phyloP scores from a whole-genome alignment of 1,140 invertebrate genomes.

The Brachionus rotundiformis region DNA sequence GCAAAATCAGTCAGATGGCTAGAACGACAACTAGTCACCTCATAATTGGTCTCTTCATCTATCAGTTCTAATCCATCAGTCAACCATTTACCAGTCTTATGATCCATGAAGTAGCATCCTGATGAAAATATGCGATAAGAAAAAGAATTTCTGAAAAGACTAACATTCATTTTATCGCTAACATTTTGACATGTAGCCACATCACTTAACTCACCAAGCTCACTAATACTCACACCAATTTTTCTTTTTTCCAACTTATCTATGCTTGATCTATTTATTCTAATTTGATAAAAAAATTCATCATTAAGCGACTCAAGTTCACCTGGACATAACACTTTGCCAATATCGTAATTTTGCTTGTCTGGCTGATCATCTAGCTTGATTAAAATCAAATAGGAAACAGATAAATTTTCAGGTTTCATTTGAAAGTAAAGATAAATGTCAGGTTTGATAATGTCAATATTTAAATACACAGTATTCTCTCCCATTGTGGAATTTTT shows the following conservation, averaged over 20 bases:
- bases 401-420: not conserved
- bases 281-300: not conserved
- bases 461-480: not conserved
- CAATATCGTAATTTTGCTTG: not conserved
- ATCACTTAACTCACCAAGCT: not conserved
- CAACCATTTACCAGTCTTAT: not conserved
- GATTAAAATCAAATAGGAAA: constrained; percentile 1
- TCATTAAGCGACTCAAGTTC: not conserved
- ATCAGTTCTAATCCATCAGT: constrained; percentile 17
- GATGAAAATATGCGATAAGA: not conserved
- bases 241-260: not conserved
- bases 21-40: constrained; percentile 57
- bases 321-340: not conserved
- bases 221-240: not conserved
- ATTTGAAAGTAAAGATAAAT: not conserved
- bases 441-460: not conserved
- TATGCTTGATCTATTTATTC: not conserved
- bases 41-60: constrained; percentile 53
- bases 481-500: not conserved
- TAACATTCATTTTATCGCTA: not conserved
- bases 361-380: not conserved
- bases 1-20: constrained; percentile 64
- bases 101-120: constrained; percentile 28
- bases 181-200: not conserved
- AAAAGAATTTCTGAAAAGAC: not conserved